Conservation (phyloP, 1,140 invertebrate species). For the Helicoverpa armigera region DNA sequence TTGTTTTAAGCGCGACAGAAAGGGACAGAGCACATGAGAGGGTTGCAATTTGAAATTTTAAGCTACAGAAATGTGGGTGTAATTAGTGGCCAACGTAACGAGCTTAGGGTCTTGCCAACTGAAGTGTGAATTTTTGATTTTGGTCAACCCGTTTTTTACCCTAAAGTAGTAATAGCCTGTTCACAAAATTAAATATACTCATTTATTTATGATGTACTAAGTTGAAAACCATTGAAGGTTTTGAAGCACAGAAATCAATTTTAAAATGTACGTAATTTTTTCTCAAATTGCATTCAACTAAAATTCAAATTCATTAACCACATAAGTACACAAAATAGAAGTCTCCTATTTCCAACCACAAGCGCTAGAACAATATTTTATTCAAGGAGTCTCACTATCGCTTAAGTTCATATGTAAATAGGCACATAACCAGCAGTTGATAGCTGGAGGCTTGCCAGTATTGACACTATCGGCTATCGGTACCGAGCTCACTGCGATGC, state of each 20-base stretch:
- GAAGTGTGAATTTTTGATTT: slow-evolving; percentile 76
- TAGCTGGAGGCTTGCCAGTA: slow-evolving; percentile 76
- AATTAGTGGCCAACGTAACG: slow-evolving; percentile 81
- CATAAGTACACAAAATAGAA: no score
- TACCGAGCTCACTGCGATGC: slow-evolving; percentile 11
- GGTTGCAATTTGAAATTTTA: slow-evolving; percentile 75
- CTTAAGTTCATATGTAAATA: slow-evolving; percentile 69
- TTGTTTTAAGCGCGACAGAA: slow-evolving; percentile 67
- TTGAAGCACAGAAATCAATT: no score
- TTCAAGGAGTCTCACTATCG: slow-evolving; percentile 29
- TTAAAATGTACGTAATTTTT: no score
- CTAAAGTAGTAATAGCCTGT: neutral
- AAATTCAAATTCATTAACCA: no score
- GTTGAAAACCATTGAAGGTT: no score
- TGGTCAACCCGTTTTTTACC: slow-evolving; percentile 38
- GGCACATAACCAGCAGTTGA: slow-evolving; percentile 53
- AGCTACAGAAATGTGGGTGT: slow-evolving; percentile 78
- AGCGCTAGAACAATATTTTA: slow-evolving; percentile 27
- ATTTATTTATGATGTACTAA: no score
- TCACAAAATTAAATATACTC: no score
- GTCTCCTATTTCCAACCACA: neutral
- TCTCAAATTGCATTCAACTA: no score
- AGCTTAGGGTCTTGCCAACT: slow-evolving; percentile 73
- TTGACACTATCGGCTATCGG: slow-evolving; percentile 75
- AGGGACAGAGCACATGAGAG: slow-evolving; percentile 60